Evolutionary conservation across 2,888 invertebrate genomes (phyloP).

Genomic region (Nemurella pictetii): DNA sequence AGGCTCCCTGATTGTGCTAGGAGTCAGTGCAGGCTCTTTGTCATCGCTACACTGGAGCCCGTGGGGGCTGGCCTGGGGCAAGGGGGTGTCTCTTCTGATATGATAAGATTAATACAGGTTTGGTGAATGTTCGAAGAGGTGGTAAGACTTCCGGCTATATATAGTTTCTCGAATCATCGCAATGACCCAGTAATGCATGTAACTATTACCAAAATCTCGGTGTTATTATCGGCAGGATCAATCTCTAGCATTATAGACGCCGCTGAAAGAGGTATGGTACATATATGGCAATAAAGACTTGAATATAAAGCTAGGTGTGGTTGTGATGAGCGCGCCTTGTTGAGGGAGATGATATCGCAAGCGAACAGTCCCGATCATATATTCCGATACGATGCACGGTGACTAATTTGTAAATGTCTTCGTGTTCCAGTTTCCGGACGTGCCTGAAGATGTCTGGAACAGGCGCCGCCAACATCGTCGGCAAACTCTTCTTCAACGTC

Average conservation of each 20-base stretch:
- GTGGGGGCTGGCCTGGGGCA: not conserved
- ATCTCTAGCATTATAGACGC: not conserved
- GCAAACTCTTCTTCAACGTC: slow-evolving; percentile 91
- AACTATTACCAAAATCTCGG: not conserved
- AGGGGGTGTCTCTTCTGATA: not conserved
- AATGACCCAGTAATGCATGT: not conserved
- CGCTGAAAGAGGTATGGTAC: not conserved
- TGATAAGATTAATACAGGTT: slow-evolving; percentile 27
- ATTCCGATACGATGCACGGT: not conserved
- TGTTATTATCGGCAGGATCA: not conserved
- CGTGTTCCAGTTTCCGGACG: slow-evolving; percentile 77
- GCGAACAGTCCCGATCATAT: not conserved
- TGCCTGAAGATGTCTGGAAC: slow-evolving; percentile 88
- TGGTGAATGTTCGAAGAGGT: slow-evolving; percentile 2
- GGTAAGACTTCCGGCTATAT: slow-evolving; percentile 16
- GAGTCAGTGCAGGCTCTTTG: slow-evolving; percentile 22
- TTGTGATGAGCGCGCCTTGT: not conserved
- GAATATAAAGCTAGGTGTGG: not conserved
- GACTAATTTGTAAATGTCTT: not conserved
- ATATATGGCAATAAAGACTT: not conserved
- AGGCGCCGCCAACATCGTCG: slow-evolving; percentile 85
- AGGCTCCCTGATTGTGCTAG: slow-evolving; percentile 35
- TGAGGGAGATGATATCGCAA: not conserved
- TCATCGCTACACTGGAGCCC: not conserved
- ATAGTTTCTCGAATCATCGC: not conserved